Percentiles rank a stretch among this genome's conserved stretches.
Evolutionary conservation across 2,797 vertebrate genomes (phyloP).

Genomic region (Pteropus rufus): DNA sequence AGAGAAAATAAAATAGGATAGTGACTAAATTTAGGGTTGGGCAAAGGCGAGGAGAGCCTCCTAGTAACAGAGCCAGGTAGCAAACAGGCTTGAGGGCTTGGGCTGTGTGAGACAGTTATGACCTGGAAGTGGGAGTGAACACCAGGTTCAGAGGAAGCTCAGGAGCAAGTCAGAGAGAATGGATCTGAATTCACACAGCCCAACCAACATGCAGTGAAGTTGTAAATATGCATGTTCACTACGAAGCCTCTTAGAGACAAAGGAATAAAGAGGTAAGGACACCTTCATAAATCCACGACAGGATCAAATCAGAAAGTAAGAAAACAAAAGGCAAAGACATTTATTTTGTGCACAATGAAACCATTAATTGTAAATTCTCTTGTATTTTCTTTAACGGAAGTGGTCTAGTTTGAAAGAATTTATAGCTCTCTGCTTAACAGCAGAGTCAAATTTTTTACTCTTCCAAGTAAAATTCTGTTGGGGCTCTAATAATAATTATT

Average conservation of each 20-base stretch:
- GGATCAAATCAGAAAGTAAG: not conserved
- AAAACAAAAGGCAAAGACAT: not conserved
- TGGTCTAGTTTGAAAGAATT: constrained; percentile 21
- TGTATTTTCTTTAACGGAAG: not conserved
- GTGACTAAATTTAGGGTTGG: not conserved
- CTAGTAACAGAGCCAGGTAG: not conserved
- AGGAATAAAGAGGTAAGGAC: not conserved
- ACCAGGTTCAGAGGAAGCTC: not conserved
- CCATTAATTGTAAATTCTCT: not conserved
- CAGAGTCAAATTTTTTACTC: constrained; percentile 27
- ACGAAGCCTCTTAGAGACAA: not conserved
- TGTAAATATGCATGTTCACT: not conserved
- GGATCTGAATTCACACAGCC: not conserved
- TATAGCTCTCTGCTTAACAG: not conserved
- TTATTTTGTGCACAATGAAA: not conserved
- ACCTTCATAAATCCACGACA: not conserved
- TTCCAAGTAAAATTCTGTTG: constrained; percentile 65
- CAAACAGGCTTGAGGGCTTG: not conserved
- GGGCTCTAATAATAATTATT: constrained; percentile 70
- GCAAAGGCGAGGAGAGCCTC: not conserved
- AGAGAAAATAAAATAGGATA: not conserved
- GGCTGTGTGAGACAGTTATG: not conserved
- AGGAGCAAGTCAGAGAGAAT: not conserved
- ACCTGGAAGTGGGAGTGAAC: not conserved
- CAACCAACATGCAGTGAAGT: not conserved